These are phyloP conservation scores for roundworm (Caenorhabditis elegans) DNA, from an alignment of 1,140 invertebrate genomes.

Conservation along the genomic window DNA sequence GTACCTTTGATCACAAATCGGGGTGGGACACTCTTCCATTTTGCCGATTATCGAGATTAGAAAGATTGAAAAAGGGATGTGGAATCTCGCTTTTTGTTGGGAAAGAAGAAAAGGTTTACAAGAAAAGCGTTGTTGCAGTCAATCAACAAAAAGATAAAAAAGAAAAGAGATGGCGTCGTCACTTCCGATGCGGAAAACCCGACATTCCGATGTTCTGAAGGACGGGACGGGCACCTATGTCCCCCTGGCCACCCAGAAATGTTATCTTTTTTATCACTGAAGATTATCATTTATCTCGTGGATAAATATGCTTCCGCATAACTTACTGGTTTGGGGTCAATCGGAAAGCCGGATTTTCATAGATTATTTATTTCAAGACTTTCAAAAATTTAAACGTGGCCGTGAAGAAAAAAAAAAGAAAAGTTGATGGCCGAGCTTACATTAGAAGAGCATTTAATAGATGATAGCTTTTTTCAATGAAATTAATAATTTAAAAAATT, in stretches of 20 bases:
- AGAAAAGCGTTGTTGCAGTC: not conserved
- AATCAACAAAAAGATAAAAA: not conserved
- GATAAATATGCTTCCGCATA: not conserved
- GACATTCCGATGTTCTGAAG: constrained; percentile 30
- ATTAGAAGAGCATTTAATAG: too few relatives aligned
- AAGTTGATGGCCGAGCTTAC: too few relatives aligned
- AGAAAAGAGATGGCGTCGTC: not conserved
- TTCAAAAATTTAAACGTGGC: too few relatives aligned
- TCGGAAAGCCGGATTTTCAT: too few relatives aligned
- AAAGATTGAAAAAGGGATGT: not conserved
- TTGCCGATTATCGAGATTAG: constrained; percentile 1
- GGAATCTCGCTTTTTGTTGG: not conserved
- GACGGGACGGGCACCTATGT: not conserved
- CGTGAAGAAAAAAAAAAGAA: too few relatives aligned
- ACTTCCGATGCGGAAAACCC: constrained; percentile 4
- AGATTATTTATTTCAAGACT: too few relatives aligned
- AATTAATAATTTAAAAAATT: too few relatives aligned
- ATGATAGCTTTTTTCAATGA: too few relatives aligned
- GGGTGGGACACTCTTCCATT: too few relatives aligned
- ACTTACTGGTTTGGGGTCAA: not conserved
- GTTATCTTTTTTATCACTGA: not conserved
- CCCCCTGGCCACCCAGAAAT: too few relatives aligned
- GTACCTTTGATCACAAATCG: not conserved
- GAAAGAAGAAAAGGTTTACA: not conserved
- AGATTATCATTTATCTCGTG: not conserved